Conservation (phyloP, 1,140 invertebrate genomes). For the Cryptotermes secundus region DNA sequence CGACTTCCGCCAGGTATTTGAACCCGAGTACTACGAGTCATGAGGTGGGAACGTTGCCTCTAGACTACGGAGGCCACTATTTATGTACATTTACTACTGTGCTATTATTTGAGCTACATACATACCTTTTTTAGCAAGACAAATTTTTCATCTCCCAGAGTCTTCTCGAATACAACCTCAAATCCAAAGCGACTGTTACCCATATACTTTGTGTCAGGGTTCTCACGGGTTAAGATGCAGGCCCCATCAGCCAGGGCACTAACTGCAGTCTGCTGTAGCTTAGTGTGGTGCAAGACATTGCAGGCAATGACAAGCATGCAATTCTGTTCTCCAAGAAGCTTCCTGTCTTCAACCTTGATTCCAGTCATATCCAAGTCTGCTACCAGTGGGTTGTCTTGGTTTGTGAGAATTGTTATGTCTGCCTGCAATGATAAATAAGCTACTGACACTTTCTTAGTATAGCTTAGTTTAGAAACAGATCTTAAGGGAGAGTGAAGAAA, state of each 20-base stretch:
- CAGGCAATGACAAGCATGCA: slow-evolving; percentile 55
- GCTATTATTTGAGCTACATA: too few relatives aligned
- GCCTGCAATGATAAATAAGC: slow-evolving; percentile 46
- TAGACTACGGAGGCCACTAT: too few relatives aligned
- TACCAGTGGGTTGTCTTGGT: slow-evolving; percentile 49
- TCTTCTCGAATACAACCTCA: not conserved
- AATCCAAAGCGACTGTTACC: not conserved
- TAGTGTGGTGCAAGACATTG: slow-evolving; percentile 40
- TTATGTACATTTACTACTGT: too few relatives aligned
- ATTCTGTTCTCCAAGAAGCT: slow-evolving; percentile 56
- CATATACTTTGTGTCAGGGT: not conserved
- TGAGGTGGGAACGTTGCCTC: too few relatives aligned
- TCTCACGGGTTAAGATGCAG: not conserved
- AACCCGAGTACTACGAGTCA: too few relatives aligned
- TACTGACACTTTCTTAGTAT: too few relatives aligned
- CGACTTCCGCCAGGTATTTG: too few relatives aligned
- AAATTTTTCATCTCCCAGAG: not conserved
- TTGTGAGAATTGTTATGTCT: slow-evolving; percentile 50
- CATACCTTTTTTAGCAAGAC: not conserved
- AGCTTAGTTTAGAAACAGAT: too few relatives aligned
- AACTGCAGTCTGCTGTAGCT: slow-evolving; percentile 38
- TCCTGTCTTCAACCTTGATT: slow-evolving; percentile 61
- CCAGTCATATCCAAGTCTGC: slow-evolving; percentile 39
- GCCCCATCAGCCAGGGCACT: not conserved
- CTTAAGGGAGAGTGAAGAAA: too few relatives aligned